These are phyloP conservation scores for Solea solea DNA, from an alignment of 2,113 vertebrate species.

Conservation along the genomic window DNA sequence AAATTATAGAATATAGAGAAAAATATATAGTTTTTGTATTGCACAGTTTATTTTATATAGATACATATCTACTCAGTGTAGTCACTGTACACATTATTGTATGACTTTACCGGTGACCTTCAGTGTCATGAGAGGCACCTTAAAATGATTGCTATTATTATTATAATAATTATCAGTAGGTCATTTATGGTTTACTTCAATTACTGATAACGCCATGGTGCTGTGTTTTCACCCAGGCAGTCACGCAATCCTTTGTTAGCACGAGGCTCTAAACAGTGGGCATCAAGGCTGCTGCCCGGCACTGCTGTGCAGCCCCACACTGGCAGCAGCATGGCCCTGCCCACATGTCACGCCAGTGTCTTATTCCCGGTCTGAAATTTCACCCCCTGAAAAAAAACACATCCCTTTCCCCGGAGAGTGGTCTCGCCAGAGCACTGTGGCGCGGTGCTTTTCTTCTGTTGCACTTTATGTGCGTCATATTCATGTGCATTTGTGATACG, in stretches of 20 bases:
- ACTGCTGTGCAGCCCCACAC: background rate
- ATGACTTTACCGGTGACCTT: too few species aligned
- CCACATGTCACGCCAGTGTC: background rate
- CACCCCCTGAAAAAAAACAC: background rate
- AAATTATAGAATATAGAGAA: too few species aligned
- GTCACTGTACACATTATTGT: too few species aligned
- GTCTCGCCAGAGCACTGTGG: background rate
- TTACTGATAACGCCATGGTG: background rate
- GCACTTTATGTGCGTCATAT: too few species aligned
- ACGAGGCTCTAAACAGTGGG: background rate
- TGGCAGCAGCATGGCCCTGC: background rate
- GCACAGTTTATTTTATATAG: too few species aligned
- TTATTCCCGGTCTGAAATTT: background rate
- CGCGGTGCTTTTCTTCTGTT: background rate
- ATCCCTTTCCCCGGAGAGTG: background rate
- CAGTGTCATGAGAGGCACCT: too few species aligned
- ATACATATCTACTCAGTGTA: too few species aligned
- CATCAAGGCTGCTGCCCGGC: background rate
- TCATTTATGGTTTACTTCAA: too few species aligned
- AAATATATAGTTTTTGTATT: too few species aligned
- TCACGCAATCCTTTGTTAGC: background rate
- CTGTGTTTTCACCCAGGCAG: background rate
- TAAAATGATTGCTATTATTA: too few species aligned
- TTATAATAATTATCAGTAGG: too few species aligned
- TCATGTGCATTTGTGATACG: background rate